Conservation (phyloP, 2,113 vertebrate genomes). For the Promerops cafer region DNA sequence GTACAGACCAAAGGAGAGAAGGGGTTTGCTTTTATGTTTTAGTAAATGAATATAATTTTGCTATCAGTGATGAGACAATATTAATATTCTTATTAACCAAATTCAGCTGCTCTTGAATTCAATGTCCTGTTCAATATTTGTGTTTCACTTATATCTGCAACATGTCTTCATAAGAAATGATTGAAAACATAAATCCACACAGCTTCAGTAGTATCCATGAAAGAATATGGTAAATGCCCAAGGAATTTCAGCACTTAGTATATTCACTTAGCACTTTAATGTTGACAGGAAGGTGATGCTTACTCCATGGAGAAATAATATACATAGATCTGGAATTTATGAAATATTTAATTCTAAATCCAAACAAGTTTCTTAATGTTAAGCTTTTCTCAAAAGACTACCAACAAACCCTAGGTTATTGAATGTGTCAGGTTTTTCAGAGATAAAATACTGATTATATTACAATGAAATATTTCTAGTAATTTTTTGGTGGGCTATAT, state of each 20-base stretch:
- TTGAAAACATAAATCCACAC: background rate
- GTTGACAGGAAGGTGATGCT: background rate
- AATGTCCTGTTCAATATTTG: background rate
- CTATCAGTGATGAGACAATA: background rate
- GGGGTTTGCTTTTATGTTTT: accelerated
- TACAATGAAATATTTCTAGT: background rate
- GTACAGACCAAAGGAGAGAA: background rate
- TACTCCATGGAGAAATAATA: background rate
- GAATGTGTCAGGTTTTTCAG: background rate
- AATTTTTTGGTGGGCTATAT: background rate
- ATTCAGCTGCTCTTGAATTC: background rate
- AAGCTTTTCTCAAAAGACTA: background rate
- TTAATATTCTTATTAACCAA: background rate
- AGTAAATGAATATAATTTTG: background rate
- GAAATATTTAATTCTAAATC: background rate
- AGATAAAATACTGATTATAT: background rate
- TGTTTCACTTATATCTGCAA: background rate
- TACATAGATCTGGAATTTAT: background rate
- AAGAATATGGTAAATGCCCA: background rate
- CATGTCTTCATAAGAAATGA: background rate
- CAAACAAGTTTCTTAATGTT: background rate
- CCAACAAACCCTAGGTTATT: background rate
- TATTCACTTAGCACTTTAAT: background rate
- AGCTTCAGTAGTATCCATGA: background rate
- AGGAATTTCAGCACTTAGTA: background rate